Base-by-base conservation (phyloP, 2,888 invertebrate species). In the Leptinotarsa juncta region DNA sequence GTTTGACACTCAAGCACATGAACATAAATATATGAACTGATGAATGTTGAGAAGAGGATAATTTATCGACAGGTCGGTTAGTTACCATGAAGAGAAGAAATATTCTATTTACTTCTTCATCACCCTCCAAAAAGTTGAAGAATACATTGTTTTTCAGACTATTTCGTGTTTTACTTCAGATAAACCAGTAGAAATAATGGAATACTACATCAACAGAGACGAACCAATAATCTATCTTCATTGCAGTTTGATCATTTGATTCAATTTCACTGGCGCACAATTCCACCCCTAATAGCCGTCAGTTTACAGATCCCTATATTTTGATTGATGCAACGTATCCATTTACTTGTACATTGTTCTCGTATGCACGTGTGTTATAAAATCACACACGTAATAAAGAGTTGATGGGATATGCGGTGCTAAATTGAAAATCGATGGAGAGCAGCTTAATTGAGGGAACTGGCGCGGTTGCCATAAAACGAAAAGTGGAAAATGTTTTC, bases 371-470 rank as follows among this genome's bases (percentile, higher is more conserved):
- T 75, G 77, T 69, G 65, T 69, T 70, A 73, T 71, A 71, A 77
- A 77, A 79, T 76, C 78, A 76, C 73, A 79, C 74, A 76, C 72
- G 75, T 75, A 71, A 77, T 76, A 71, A 72, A 74, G 73, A 76
- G 74, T 73, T 71, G 73, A 76, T 74, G 74, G 76, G 65, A 65
- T 71, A 49, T 49, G 72, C 67, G 70, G 71, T 51, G 70, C 70
- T 71, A 77, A 80, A 81, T 82, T 80, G 81, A 81, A 81, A 81
- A 81, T 81, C 82, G 77, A 82, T 81, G 75, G 32, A 4, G 14
- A 51, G 23, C 26, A n/a, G 74, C 79, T 20, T 26, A 67, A 55
- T 68, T 55, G 68, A 68, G 16, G 26, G 10, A n/a, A 62, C 62
- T 42, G 12, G 51, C 51, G 53, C 4, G 51, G 67, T 32, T 51